These are phyloP conservation scores for Calliopsis andreniformis DNA, from an alignment of 1,140 invertebrate species.

Conservation along the genomic window DNA sequence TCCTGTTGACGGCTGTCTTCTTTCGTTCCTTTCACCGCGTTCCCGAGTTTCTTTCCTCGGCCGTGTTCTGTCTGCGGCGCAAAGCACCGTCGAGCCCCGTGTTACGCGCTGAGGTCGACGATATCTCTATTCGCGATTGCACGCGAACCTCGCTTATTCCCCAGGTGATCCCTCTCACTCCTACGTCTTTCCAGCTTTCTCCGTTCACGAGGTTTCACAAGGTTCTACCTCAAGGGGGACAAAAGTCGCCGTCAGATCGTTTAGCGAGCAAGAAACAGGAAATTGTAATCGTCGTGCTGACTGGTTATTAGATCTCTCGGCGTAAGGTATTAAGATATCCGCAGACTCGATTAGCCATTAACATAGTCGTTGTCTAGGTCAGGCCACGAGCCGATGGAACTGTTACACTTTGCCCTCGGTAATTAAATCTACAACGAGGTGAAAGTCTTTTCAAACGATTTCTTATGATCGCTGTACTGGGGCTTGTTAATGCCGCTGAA, in stretches of 20 bases:
- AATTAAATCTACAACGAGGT: slow-evolving; percentile 35
- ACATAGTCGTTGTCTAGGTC: slow-evolving; percentile 35
- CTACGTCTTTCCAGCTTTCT: neutral
- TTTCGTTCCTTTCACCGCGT: neutral
- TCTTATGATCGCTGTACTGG: neutral
- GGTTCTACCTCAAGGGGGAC: slow-evolving; percentile 1
- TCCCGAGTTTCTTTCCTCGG: neutral
- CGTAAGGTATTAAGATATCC: slow-evolving; percentile 35
- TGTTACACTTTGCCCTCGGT: slow-evolving; percentile 24
- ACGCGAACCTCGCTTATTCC: slow-evolving; percentile 59
- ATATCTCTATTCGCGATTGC: slow-evolving; percentile 71
- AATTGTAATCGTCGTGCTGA: slow-evolving; percentile 37
- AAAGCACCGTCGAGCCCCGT: slow-evolving; percentile 9
- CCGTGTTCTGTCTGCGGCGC: slow-evolving; percentile 3
- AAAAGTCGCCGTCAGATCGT: slow-evolving; percentile 25
- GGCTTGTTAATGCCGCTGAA: neutral
- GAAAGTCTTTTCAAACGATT: slow-evolving; percentile 32
- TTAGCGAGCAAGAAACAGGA: slow-evolving; percentile 43
- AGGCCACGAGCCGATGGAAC: slow-evolving; percentile 25
- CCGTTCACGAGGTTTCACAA: neutral
- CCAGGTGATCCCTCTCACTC: slow-evolving; percentile 1
- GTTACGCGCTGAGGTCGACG: slow-evolving; percentile 42
- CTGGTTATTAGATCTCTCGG: slow-evolving; percentile 35
- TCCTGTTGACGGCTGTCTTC: slow-evolving; percentile 19
- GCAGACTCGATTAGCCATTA: slow-evolving; percentile 22